Conservation (phyloP, 2,888 invertebrate genomes). For the Drosophila testacea region DNA sequence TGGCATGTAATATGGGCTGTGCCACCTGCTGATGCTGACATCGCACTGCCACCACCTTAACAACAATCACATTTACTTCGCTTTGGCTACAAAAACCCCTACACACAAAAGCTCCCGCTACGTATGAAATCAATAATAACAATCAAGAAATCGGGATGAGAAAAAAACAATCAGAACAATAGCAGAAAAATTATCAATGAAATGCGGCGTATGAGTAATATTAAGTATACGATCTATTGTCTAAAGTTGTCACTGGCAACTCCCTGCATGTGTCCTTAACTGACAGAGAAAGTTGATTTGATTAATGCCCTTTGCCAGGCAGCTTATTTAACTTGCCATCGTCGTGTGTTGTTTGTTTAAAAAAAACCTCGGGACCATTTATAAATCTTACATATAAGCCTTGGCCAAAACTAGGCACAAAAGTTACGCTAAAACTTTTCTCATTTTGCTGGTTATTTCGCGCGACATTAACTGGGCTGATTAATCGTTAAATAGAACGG, state of each 20-base stretch:
- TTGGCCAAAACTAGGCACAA: conserved; percentile 31
- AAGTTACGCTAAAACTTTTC: conserved; percentile 71
- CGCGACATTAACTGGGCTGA: conserved; percentile 76
- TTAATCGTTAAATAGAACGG: conserved; percentile 65
- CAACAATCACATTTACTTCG: conserved; percentile 31
- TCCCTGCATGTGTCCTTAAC: conserved; percentile 2
- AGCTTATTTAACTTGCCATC: conserved; percentile 56
- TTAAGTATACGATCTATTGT: conserved; percentile 41
- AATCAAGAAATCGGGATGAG: neutral
- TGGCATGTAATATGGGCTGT: conserved; percentile 27
- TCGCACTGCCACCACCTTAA: conserved; percentile 15
- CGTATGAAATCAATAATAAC: conserved; percentile 47
- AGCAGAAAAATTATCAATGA: neutral
- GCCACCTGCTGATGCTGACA: conserved; percentile 46
- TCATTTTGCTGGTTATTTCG: conserved; percentile 74
- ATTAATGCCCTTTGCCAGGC: conserved; percentile 55
- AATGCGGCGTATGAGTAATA: conserved; percentile 42
- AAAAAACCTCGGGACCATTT: conserved; percentile 59
- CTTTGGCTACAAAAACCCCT: neutral
- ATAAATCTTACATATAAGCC: conserved; percentile 64
- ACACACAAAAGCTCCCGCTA: neutral
- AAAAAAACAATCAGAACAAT: conserved; percentile 10
- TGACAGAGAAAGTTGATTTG: conserved; percentile 43
- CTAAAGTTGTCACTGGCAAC: conserved; percentile 1
- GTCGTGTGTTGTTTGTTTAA: conserved; percentile 16